Conservation (phyloP, 1,140 invertebrate genomes). For the Meloidogyne floridensis region DNA sequence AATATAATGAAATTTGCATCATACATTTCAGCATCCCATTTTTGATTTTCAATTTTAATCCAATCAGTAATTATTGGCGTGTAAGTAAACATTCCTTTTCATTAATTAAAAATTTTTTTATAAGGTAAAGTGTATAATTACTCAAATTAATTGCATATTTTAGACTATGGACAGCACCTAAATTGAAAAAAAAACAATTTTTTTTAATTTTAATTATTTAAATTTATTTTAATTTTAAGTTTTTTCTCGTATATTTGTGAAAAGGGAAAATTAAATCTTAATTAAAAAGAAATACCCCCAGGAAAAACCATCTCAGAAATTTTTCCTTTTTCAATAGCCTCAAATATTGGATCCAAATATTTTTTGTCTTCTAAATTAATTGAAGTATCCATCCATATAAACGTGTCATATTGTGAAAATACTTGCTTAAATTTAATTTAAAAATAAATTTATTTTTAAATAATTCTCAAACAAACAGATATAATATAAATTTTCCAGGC, state of each 20-base stretch:
- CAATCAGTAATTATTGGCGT: not conserved
- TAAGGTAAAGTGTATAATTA: too few species aligned
- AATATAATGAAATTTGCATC: too few species aligned
- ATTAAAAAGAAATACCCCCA: not conserved
- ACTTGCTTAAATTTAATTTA: not conserved
- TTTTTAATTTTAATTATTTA: too few species aligned
- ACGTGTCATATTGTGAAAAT: not conserved
- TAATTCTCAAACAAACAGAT: too few species aligned
- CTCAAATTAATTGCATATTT: too few species aligned
- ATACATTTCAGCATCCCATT: not conserved
- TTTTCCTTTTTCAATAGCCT: not conserved
- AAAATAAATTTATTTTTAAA: not conserved
- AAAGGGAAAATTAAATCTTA: too few species aligned
- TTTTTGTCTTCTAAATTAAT: not conserved
- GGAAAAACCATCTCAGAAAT: not conserved
- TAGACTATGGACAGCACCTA: too few species aligned
- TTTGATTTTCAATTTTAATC: not conserved
- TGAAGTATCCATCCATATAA: not conserved
- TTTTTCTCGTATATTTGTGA: too few species aligned
- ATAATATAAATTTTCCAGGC: too few species aligned
- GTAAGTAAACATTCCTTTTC: not conserved
- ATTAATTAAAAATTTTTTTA: too few species aligned
- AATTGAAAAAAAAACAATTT: too few species aligned
- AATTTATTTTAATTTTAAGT: too few species aligned
- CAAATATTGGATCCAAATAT: not conserved